phyloP scores from a whole-genome alignment of 2,797 vertebrate species.

The Sebastes flavidus region DNA sequence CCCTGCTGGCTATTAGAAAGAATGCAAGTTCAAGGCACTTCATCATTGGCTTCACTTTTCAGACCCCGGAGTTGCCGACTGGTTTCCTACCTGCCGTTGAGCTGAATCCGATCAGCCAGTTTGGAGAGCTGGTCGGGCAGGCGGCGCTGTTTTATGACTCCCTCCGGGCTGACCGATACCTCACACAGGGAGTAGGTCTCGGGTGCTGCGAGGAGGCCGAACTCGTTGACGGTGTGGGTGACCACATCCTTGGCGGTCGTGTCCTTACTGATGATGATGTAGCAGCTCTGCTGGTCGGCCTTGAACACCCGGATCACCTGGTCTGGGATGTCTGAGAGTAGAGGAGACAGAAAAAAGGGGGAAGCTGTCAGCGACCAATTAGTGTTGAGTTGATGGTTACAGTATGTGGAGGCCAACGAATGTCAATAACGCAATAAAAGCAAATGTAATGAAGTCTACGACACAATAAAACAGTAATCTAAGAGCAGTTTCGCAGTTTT shows the following conservation, averaged over 20 bases:
- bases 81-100: constrained; percentile 89
- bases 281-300: constrained; percentile 97
- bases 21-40: too few species aligned
- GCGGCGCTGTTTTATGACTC: constrained; percentile 93
- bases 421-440: neutral
- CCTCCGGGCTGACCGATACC: constrained; percentile 94
- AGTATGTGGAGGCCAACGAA: neutral
- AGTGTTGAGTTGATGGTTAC: neutral
- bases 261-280: constrained; percentile 98
- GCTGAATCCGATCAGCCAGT: constrained; percentile 95
- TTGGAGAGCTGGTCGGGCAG: constrained; percentile 97
- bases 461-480: neutral
- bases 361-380: neutral
- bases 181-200: constrained; percentile 95
- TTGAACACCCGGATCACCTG: constrained; percentile 97
- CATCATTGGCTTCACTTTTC: neutral
- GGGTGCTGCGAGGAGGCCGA: constrained; percentile 85
- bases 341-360: neutral
- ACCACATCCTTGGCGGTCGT: constrained; percentile 97
- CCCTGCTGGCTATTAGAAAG: too few species aligned
- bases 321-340: constrained; percentile 90
- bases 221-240: constrained; percentile 90
- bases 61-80: rapidly evolving
- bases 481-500: neutral
- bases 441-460: neutral